A percentile compares a stretch with the other conserved stretches of the same genome.
Conservation (phyloP, 30 jellyfish, hydroid and myxozoan species). For the Pelagia noctiluca region DNA sequence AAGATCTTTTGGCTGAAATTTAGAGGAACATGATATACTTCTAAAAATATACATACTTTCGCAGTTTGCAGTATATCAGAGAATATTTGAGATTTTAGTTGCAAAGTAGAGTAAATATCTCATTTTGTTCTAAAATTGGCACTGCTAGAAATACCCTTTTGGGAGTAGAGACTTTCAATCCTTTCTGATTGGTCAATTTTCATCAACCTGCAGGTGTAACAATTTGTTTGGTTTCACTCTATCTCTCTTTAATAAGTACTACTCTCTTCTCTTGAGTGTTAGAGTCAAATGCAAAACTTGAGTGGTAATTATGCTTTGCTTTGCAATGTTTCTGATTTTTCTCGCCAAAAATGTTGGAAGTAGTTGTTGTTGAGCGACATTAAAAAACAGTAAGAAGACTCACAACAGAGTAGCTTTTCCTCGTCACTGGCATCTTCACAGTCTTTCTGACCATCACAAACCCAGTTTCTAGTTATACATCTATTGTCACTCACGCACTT, state of each 20-base stretch:
- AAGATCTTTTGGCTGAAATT: slow-evolving; percentile 51
- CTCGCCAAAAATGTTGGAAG: neutral
- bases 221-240: too few species aligned
- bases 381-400: neutral
- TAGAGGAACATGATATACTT: neutral
- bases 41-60: neutral
- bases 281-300: too few species aligned
- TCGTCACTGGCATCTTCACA: slow-evolving; percentile 85
- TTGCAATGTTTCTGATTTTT: too few species aligned
- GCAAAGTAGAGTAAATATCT: too few species aligned
- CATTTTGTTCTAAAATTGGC: too few species aligned
- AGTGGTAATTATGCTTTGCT: too few species aligned
- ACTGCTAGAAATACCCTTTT: too few species aligned
- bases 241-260: too few species aligned
- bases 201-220: too few species aligned
- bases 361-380: neutral
- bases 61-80: neutral
- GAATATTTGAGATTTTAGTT: neutral
- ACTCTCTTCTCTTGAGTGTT: too few species aligned
- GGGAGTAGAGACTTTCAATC: too few species aligned
- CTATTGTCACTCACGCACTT: slow-evolving; percentile 25
- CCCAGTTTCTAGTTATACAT: slow-evolving; percentile 73
- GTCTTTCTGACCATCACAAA: slow-evolving; percentile 83
- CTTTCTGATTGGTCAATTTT: too few species aligned
- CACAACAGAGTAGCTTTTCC: slow-evolving; percentile 44